Evolutionary conservation across 2,113 vertebrate genomes (phyloP), one percentile per base, ranked within the genome.

Genomic region (Sinosuthora webbiana): DNA sequence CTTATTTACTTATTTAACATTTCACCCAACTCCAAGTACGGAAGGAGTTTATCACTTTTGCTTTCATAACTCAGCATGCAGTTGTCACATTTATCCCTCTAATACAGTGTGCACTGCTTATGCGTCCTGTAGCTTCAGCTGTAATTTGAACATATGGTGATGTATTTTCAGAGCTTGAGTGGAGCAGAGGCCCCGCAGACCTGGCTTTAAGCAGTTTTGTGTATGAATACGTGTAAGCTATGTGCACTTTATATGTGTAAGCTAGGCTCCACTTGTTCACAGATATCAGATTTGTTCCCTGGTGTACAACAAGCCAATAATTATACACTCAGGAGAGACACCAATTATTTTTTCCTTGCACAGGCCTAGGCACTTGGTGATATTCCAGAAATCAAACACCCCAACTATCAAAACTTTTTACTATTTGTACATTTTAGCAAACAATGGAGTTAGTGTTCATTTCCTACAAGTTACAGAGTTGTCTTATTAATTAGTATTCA

Each of bases 1-100:
- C 39, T 71, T 90, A 55, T 31, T 83, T 44, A 63, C 49, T 65
- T 55, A 35, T 57, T 83, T 62, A 69, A 52, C 44, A 42, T 76
- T 90, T 88, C n/a, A 59, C 10, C 35, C 47, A 53, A 30, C 33
- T 90, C 25, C 1, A 2, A n/a, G 19, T 65, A 57, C 0, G 0
- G 28, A 60, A 42, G 21, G 9, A 42, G 19, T 59, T 44, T 33
- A 80, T 56, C 18, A 39, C 37, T 80, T 55, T 3, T 67, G 39
- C 20, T 79, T 88, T 64, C 71, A 76, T 53, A 84, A 82, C 22
- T 5, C 67, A 49, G 47, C 4, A 65, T 22, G 52, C 24, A 75
- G 23, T 24, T 55, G 64, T 70, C 31, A 8, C 22, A 69, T 85
- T 90, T 53, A 63, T 44, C n/a, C 57, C 18, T 7, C 24, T 82